Percentiles rank a stretch among this genome's conserved stretches.
Evolutionary conservation across 2,113 vertebrate species (phyloP).

Genomic region (Serinus canaria): DNA sequence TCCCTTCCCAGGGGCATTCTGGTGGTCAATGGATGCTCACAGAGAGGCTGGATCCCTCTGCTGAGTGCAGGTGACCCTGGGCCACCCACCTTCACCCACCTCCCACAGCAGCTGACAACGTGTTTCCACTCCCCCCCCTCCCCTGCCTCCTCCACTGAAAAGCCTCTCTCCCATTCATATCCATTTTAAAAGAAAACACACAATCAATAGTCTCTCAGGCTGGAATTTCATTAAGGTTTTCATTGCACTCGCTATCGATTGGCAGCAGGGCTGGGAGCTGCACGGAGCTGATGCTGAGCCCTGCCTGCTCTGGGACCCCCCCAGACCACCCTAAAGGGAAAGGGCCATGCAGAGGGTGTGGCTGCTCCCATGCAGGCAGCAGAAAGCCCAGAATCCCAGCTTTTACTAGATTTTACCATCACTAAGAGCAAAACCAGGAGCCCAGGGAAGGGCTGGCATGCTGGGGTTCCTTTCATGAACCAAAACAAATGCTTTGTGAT

Average conservation of each 20-base stretch:
- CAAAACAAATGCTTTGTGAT: not conserved
- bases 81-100: too few species aligned
- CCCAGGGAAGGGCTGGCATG: not conserved
- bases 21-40: not conserved
- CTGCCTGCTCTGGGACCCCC: not conserved
- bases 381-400: not conserved
- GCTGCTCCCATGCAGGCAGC: not conserved
- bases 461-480: not conserved
- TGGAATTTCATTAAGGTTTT: conserved; percentile 65
- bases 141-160: not conserved
- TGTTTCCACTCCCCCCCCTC: not conserved
- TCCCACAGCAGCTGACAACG: rapidly evolving
- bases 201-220: conserved; percentile 54
- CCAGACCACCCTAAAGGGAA: rapidly evolving
- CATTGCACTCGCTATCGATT: conserved; percentile 26
- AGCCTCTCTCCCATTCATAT: conserved; percentile 53
- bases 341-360: not conserved
- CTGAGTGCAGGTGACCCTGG: not conserved
- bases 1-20: not conserved
- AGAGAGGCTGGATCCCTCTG: not conserved
- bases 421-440: not conserved
- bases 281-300: rapidly evolving
- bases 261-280: not conserved
- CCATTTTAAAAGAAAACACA: conserved; percentile 42
- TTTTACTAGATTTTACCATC: not conserved